Conservation (phyloP, 2,113 vertebrate genomes). For the Theropithecus gelada region DNA sequence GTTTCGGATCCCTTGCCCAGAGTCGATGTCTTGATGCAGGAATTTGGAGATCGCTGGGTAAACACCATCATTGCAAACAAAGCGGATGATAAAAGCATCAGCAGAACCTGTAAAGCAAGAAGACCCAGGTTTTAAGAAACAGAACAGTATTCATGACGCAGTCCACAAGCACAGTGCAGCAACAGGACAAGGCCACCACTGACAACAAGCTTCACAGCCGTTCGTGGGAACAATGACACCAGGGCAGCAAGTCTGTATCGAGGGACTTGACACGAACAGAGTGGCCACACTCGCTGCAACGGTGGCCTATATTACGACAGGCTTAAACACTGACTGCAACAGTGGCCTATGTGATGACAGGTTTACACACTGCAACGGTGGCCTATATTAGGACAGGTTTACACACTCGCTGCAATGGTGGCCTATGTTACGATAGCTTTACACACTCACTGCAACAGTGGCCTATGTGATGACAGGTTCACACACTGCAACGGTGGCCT, state of each 20-base stretch:
- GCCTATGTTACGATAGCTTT: rapidly evolving
- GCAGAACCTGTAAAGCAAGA: slow-evolving; percentile 82
- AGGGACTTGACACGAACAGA: rapidly evolving
- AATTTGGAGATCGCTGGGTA: slow-evolving; percentile 85
- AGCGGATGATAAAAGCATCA: slow-evolving; percentile 90
- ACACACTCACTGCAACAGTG: rapidly evolving
- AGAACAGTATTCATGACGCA: rapidly evolving
- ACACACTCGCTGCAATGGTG: rapidly evolving
- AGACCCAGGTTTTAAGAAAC: background rate
- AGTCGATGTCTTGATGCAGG: slow-evolving; percentile 88
- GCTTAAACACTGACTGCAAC: rapidly evolving
- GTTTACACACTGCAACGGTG: no score
- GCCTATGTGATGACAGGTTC: rapidly evolving
- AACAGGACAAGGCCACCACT: rapidly evolving
- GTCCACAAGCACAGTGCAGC: background rate
- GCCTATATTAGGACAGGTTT: no score
- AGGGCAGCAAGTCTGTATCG: background rate
- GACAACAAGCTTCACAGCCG: background rate
- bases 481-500: rapidly evolving
- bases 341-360: rapidly evolving
- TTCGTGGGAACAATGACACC: rapidly evolving
- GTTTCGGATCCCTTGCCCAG: slow-evolving; percentile 79
- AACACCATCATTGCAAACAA: slow-evolving; percentile 89
- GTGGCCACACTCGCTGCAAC: rapidly evolving
- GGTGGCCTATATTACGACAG: rapidly evolving